Conservation (phyloP, 2,888 invertebrate genomes). For the Athalia cordata region DNA sequence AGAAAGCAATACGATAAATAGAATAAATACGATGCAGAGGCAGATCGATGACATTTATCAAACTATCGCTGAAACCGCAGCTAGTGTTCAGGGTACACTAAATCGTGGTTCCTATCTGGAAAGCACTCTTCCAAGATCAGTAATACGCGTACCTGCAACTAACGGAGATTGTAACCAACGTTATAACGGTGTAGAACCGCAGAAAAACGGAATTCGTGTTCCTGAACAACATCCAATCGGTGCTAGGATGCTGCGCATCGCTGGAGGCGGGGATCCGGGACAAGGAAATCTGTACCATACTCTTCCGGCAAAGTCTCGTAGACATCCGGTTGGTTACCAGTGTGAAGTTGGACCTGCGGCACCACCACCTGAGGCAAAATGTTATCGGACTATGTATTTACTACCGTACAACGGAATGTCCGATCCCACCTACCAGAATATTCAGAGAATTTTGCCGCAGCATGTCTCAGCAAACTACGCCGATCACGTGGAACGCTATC, state of each 20-base stretch:
- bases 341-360: slow-evolving; percentile 26
- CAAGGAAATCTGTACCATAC: slow-evolving; percentile 57
- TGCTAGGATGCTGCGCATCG: slow-evolving; percentile 61
- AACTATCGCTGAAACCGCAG: slow-evolving; percentile 67
- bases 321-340: slow-evolving; percentile 30
- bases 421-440: slow-evolving; percentile 70
- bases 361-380: slow-evolving; percentile 60
- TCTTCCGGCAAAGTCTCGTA: slow-evolving; percentile 53
- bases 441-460: slow-evolving; percentile 67
- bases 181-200: slow-evolving; percentile 58
- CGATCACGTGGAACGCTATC: slow-evolving; percentile 69
- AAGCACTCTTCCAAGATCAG: slow-evolving; percentile 59
- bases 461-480: slow-evolving; percentile 66
- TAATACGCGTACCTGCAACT: slow-evolving; percentile 48
- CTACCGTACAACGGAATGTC: slow-evolving; percentile 69
- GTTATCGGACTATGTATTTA: slow-evolving; percentile 71
- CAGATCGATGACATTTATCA: slow-evolving; percentile 71
- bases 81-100: slow-evolving; percentile 57
- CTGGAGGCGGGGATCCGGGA: slow-evolving; percentile 59
- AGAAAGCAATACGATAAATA: slow-evolving; percentile 62
- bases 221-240: slow-evolving; percentile 57
- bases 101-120: slow-evolving; percentile 64
- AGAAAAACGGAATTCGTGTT: slow-evolving; percentile 62
- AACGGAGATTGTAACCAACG: slow-evolving; percentile 53
- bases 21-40: slow-evolving; percentile 69